A percentile compares a stretch with the other conserved stretches of the same genome.
Evolutionary conservation across 1,140 invertebrate genomes (phyloP).

Genomic region (Anoplophora glabripennis): DNA sequence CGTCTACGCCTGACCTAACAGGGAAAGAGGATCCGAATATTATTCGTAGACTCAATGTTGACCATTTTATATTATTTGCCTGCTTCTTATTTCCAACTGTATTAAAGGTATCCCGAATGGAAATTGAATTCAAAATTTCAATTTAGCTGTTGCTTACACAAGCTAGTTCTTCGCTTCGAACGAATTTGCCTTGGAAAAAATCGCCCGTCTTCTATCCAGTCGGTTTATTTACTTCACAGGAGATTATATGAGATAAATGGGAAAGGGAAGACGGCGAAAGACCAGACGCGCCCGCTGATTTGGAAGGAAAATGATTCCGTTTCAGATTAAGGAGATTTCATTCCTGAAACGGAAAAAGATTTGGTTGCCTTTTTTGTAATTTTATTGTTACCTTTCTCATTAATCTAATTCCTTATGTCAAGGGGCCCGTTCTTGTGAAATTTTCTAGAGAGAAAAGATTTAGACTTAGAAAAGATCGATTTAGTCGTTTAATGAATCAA

Average conservation of each 20-base stretch:
- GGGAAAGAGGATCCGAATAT: no score
- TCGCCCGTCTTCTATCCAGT: slow-evolving; percentile 1
- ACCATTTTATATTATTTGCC: slow-evolving; percentile 16
- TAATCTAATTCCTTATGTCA: no score
- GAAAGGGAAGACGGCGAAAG: neutral
- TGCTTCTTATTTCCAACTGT: slow-evolving; percentile 4
- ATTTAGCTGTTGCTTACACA: slow-evolving; percentile 13
- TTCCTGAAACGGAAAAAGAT: neutral
- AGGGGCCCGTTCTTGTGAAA: no score
- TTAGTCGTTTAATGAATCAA: no score
- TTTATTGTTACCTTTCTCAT: no score
- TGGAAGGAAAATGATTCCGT: neutral
- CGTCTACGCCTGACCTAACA: no score
- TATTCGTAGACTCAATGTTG: slow-evolving; percentile 2
- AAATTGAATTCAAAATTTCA: slow-evolving; percentile 15
- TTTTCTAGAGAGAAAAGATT: no score
- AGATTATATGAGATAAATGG: slow-evolving; percentile 2
- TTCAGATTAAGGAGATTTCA: neutral
- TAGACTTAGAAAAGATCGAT: no score
- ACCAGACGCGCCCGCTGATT: neutral
- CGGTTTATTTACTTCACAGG: slow-evolving; percentile 3
- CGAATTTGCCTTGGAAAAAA: slow-evolving; percentile 4
- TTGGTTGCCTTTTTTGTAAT: no score
- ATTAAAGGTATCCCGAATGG: slow-evolving; percentile 13
- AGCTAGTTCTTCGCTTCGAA: neutral